Base-by-base conservation (phyloP, 2,113 vertebrate genomes). In the Pygoscelis adeliae region DNA sequence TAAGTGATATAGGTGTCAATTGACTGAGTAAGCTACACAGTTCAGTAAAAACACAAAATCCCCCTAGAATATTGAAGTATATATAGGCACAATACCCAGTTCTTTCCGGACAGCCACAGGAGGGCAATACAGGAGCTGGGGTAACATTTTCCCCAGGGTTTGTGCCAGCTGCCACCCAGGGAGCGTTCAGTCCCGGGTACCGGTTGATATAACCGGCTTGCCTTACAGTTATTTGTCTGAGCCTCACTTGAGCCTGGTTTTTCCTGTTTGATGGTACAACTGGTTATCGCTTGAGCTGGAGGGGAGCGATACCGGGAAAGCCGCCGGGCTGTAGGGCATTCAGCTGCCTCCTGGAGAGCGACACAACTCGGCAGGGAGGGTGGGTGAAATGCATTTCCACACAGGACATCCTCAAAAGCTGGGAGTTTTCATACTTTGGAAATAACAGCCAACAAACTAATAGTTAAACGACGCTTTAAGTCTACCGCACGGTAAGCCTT, bases 81-180 rank as follows among this genome's bases (percentile, higher is more conserved):
- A 16, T 2, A 11, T 0, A 18, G 22, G 34, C 16, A 5, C 22
- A 10, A 19, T 2, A 47, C 7, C 40, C 4, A 0, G 9, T 18
- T 61, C 32, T 56, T 34, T 7, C 40, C 2, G 1, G 66, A 2
- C n/a, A 38, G 38, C 30, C 5, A 1, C 36, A 9, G 76, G 34
- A 52, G 49, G 17, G 17, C 49, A 20, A 14, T 3, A 32, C 16
- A 7, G 44, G 44, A 76, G 29, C 56, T 2, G 4, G 27, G 15
- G 15, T 1, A 50, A 29, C 26, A 4, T 27, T 66, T 66, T 53
- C 81, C 58, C 25, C n/a, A 46, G 44, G 21, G 19, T 6, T 27
- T 46, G 16, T 14, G 15, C 38, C 36, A 58, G 32, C 22, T 46
- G 44, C 7, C 34, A 12, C 36, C 53, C 34, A 23, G 50, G 34